Conservation (phyloP, 1,140 invertebrate genomes). For the Cotesia vestalis region DNA sequence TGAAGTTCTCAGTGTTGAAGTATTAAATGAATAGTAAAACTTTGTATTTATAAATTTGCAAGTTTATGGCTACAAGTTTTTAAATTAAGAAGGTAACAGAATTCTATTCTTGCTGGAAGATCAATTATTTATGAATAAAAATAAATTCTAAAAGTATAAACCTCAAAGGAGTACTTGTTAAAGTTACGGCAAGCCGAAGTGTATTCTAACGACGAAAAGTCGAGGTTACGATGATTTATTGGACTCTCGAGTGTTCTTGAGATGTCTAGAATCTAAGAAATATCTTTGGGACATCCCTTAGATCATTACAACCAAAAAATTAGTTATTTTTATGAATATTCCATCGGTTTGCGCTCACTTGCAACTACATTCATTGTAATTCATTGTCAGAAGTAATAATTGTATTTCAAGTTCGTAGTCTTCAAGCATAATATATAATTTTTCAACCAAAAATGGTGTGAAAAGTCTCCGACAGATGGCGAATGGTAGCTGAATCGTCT, state of each 20-base stretch:
- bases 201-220: slow-evolving; percentile 16
- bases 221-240: slow-evolving; percentile 17
- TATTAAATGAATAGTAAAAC: no score
- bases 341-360: neutral
- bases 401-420: neutral
- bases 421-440: no score
- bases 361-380: neutral
- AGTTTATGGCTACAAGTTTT: no score
- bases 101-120: no score
- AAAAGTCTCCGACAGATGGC: no score
- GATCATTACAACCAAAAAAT: neutral
- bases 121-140: slow-evolving; percentile 6
- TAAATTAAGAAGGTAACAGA: no score
- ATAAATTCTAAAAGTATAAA: neutral
- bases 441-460: no score
- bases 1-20: no score
- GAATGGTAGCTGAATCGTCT: no score
- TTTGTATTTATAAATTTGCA: no score
- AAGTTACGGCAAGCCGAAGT: slow-evolving; percentile 7
- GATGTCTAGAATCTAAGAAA: neutral
- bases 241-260: neutral
- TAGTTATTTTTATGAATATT: neutral
- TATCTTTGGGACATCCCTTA: neutral
- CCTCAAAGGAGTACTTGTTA: slow-evolving; percentile 14
- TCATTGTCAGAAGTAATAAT: neutral